A percentile compares a stretch with the other conserved stretches of the same genome.
Conservation (phyloP, 2,888 invertebrate genomes). For the Panorpa germanica region DNA sequence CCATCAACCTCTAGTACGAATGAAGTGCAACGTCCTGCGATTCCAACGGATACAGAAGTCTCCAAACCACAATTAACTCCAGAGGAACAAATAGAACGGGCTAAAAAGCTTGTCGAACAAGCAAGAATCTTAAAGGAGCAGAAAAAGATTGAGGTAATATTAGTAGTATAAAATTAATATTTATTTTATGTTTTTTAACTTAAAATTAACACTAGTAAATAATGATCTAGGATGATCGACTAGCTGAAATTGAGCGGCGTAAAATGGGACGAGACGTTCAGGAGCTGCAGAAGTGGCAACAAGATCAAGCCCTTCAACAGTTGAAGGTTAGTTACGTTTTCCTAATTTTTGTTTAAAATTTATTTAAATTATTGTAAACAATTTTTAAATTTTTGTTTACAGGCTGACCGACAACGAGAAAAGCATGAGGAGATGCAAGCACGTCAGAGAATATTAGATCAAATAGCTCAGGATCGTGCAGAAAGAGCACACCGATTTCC, state of each 20-base stretch:
- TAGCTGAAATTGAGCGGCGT: constrained; percentile 51
- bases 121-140: constrained; percentile 41
- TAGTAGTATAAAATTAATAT: neutral
- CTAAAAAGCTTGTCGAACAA: constrained; percentile 45
- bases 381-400: constrained; percentile 7
- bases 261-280: constrained; percentile 52
- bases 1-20: no score
- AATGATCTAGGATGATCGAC: constrained; percentile 21
- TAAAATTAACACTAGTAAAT: neutral
- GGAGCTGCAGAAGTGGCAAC: constrained; percentile 50
- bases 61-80: constrained; percentile 16
- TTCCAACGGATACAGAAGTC: no score
- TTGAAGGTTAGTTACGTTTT: constrained; percentile 25
- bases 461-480: constrained; percentile 71
- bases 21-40: no score
- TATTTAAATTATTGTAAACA: neutral
- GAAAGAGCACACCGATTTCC: constrained; percentile 36
- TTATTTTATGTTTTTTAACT: constrained; percentile 2
- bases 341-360: no score
- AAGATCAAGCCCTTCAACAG: constrained; percentile 55
- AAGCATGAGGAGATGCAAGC: constrained; percentile 56
- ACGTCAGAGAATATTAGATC: constrained; percentile 56
- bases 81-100: constrained; percentile 41
- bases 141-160: constrained; percentile 42
- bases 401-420: constrained; percentile 56